Base-by-base conservation (phyloP, 2,113 vertebrate genomes). In the Festucalex cinctus region DNA sequence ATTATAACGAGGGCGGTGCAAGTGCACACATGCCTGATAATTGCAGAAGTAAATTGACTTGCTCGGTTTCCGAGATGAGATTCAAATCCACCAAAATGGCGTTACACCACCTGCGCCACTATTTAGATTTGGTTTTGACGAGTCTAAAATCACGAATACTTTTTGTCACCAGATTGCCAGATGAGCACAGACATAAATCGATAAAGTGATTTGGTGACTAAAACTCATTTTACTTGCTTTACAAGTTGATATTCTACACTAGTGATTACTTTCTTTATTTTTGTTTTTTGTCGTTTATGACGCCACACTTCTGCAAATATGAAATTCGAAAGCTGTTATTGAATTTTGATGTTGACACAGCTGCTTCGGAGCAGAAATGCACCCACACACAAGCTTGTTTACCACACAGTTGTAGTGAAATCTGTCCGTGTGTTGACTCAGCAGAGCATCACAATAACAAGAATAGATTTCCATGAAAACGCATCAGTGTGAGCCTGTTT, bases 281-380 rank as follows among this genome's bases (percentile, higher is more conserved):
- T 24, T 6, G 1, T 10, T 53, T 24, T 53, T 16, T 53, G n/a
- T 24, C 10, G 9, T 20, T n/a, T 37, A 41, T 41, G n/a, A 41
- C 6, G 41, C n/a, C 59, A 39, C 59, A 41, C 49, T 70, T n/a
- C 22, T 7, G 59, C 1, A 2, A 48, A 53, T 1, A 70, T 59
- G 46, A 77, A 63, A 74, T 54, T 63, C 73, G 46, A 72, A 66
- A 63, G 66, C 32, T 48, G 53, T 53, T 68, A 74, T 67, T 69
- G 66, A 72, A 71, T 78, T 53, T 65, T 65, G 49, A 70, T 78
- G 75, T 80, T 81, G 75, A 58, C 68, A 78, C 77, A 80, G 59
- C 64, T 67, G 57, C 65, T 54, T 70, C 44, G 51, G 65, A 70
- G 53, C 39, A 39, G 57, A 78, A 44, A 43, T 54, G 63, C 66